phyloP scores from a whole-genome alignment of 2,113 vertebrate genomes.

The Sinocyclocheilus maitianheensis region DNA sequence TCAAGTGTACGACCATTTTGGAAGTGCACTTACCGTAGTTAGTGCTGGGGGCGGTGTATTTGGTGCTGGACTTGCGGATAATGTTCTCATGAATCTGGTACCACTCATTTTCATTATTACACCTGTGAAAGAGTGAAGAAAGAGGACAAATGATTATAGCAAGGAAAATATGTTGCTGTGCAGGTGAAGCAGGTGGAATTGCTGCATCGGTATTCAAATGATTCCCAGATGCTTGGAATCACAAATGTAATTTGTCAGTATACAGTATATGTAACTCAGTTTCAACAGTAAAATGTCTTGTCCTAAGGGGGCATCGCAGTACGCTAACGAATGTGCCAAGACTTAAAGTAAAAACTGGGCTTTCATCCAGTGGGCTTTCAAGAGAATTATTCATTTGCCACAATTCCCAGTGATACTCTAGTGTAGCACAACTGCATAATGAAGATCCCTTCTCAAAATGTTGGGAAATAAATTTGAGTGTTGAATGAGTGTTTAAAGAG shows the following conservation, averaged over 20 bases:
- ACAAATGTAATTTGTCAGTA: background rate
- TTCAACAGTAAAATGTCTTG: background rate
- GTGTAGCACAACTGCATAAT: background rate
- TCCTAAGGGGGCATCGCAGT: background rate
- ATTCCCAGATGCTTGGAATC: background rate
- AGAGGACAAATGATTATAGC: background rate
- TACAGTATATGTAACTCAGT: background rate
- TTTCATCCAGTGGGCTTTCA: background rate
- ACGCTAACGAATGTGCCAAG: background rate
- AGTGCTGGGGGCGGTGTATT: constrained; percentile 94
- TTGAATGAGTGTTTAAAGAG: background rate
- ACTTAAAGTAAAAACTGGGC: background rate
- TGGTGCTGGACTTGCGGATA: constrained; percentile 97
- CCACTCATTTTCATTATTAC: constrained; percentile 98
- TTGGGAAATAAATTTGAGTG: background rate
- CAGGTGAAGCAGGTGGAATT: background rate
- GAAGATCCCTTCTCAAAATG: background rate
- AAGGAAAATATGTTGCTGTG: too few species aligned
- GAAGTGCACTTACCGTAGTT: constrained; percentile 85
- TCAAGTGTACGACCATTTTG: background rate
- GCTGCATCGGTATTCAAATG: background rate
- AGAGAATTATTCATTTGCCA: background rate
- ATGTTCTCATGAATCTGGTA: constrained; percentile 98
- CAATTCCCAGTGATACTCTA: background rate
- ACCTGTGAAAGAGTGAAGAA: constrained; percentile 71